Evolutionary conservation across 2,888 invertebrate genomes (phyloP).

Genomic region (Drosophila cracens): DNA sequence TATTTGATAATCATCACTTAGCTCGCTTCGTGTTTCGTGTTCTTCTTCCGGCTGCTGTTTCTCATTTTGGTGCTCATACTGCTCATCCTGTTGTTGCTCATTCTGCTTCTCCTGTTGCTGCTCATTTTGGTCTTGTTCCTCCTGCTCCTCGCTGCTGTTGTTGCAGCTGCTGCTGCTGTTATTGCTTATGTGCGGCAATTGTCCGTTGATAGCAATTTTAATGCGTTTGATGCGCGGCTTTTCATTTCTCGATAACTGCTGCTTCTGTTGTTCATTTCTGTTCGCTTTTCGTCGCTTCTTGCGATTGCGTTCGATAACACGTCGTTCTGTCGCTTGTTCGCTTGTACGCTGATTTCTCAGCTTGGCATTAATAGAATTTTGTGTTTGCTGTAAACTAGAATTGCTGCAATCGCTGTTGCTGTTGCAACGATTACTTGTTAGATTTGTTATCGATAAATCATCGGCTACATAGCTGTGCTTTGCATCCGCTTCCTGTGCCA

Average conservation of each 20-base stretch:
- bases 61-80: neutral
- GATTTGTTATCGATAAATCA: neutral
- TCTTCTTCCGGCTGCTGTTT: constrained; percentile 37
- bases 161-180: constrained; percentile 56
- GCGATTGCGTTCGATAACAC: constrained; percentile 32
- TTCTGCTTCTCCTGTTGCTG: neutral
- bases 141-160: constrained; percentile 59
- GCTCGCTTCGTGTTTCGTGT: constrained; percentile 25
- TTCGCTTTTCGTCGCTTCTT: constrained; percentile 51
- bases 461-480: neutral
- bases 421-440: neutral
- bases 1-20: constrained; percentile 13
- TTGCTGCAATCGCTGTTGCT: constrained; percentile 66
- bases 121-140: constrained; percentile 1
- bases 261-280: neutral
- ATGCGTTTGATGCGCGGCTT: constrained; percentile 63
- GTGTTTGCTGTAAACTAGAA: constrained; percentile 64
- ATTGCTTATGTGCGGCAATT: constrained; percentile 47
- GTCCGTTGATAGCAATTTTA: constrained; percentile 67
- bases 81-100: neutral
- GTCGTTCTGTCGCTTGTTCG: constrained; percentile 8
- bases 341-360: constrained; percentile 31
- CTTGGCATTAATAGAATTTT: constrained; percentile 67
- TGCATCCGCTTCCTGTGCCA: constrained; percentile 31
- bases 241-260: neutral